Conservation (phyloP, 2,888 invertebrate genomes). For the Calameuta pallipes region DNA sequence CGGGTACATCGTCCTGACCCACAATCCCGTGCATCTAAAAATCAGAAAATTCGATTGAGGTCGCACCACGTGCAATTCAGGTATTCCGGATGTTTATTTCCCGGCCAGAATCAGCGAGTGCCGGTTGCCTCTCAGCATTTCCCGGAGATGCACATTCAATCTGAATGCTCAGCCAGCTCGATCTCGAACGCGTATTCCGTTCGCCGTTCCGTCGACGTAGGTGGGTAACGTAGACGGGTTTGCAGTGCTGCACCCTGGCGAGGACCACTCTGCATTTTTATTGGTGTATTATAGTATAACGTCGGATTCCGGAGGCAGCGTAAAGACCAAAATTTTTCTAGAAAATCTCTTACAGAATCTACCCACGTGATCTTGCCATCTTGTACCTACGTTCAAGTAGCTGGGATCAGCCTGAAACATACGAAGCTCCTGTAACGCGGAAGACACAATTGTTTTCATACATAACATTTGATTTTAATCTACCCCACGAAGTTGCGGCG, state of each 20-base stretch:
- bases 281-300: slow-evolving; percentile 46
- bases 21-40: background rate
- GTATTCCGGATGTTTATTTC: slow-evolving; percentile 39
- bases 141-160: slow-evolving; percentile 34
- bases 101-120: slow-evolving; percentile 29
- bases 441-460: background rate
- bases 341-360: background rate
- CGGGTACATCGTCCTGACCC: background rate
- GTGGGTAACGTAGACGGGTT: background rate
- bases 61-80: slow-evolving; percentile 5
- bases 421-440: background rate
- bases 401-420: background rate
- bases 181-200: slow-evolving; percentile 27
- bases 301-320: background rate
- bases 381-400: background rate
- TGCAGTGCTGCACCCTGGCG: slow-evolving; percentile 11
- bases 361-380: background rate
- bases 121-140: slow-evolving; percentile 23
- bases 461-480: background rate
- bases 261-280: slow-evolving; percentile 52
- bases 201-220: slow-evolving; percentile 9
- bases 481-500: background rate
- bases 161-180: slow-evolving; percentile 29
- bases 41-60: background rate
- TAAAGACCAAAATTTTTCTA: background rate